Base-by-base conservation (phyloP, 2,888 invertebrate species). In the Chaitophorus viminalis region DNA sequence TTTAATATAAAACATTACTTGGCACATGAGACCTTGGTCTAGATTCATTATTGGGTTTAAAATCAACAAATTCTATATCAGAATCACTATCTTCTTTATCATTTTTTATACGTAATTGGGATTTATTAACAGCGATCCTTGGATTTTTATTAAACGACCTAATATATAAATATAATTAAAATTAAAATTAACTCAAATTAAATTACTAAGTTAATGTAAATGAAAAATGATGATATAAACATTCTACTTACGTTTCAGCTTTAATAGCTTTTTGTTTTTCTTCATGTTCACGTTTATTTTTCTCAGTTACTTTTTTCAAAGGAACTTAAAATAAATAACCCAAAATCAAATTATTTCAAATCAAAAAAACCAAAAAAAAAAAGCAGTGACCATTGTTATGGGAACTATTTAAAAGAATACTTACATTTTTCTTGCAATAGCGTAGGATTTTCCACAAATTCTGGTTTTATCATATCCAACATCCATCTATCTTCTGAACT, bases 401-500 rank as follows among this genome's bases (percentile, higher is more conserved):
- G 31, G 11, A 8, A n/a, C 3, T 46, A 52, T 3, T n/a, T 39
- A 82, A 36, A 33, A 60, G 25, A 65, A 6, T 11, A 81, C 89
- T 89, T 88, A 89, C 89, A 89, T 84, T 89, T 89, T 78, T 89
- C 83, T 70, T 83, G 83, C 36, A 89, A 78, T 0, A 89, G 76
- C 18, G 76, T 31, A 36, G 89, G 89, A 87, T 88, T 83, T 52
- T 89, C 88, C 4, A 89, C 89, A 89, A 82, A 89, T 85, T 89
- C 89, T 79, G 89, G 33, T 29, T 88, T 89, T 39, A 89, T 77
- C 88, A 89, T 89, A 68, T 89, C 89, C 70, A 82, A 88, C 83
- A 89, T 84, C 79, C 89, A 88, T 60, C 21, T 46, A 91, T 92
- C 91, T 88, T 92, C 91, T 88, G 92, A 91, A 88, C 92, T 91